These are phyloP conservation scores for Amphiduros pacificus DNA, from an alignment of 2,888 invertebrate species.

Conservation along the genomic window DNA sequence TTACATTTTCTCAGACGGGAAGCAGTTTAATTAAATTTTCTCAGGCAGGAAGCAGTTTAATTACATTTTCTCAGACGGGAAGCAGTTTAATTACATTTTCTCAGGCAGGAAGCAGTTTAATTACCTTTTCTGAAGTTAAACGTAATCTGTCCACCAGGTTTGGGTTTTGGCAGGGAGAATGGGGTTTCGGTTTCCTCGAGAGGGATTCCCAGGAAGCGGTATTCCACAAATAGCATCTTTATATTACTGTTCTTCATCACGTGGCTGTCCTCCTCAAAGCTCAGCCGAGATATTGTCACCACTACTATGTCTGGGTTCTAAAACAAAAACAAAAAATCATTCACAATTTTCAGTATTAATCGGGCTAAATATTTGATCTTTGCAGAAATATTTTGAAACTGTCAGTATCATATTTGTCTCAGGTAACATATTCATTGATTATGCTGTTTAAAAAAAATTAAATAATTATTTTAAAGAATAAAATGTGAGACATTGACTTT, in stretches of 20 bases:
- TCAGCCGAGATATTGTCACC: constrained; percentile 26
- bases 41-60: no score
- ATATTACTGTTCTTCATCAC: constrained; percentile 45
- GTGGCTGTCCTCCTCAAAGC: constrained; percentile 41
- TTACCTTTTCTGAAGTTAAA: constrained; percentile 62
- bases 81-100: no score
- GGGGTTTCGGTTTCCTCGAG: constrained; percentile 60
- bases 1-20: no score
- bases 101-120: neutral
- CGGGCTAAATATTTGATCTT: no score
- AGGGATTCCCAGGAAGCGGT: constrained; percentile 58
- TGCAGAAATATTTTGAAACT: no score
- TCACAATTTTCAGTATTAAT: neutral
- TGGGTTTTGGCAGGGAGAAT: constrained; percentile 59
- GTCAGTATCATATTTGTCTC: no score
- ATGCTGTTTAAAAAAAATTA: no score
- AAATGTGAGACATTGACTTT: no score
- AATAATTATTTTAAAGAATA: no score
- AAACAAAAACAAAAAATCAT: neutral
- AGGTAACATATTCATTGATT: no score
- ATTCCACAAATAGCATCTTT: constrained; percentile 60
- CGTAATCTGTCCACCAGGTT: constrained; percentile 50
- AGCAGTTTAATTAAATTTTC: no score
- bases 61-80: no score
- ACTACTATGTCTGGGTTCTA: neutral